phyloP scores from a whole-genome alignment of 2,888 invertebrate species.

The Heteropelma amictum region DNA sequence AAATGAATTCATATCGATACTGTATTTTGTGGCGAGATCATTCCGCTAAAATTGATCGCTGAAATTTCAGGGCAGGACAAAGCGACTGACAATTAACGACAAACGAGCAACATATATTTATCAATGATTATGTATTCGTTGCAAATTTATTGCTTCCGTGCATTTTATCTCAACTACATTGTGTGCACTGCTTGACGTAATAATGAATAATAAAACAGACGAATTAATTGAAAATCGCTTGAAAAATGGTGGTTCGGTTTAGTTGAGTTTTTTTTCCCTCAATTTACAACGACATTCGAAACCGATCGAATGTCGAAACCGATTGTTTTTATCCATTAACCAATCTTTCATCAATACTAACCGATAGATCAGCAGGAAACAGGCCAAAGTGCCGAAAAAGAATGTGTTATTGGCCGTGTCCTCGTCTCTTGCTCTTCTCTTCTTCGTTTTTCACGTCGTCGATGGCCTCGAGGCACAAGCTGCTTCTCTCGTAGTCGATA shows the following conservation, averaged over 20 bases:
- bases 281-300: too few species aligned
- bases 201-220: too few species aligned
- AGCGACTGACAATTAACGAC: conserved; percentile 5
- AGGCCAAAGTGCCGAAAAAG: conserved; percentile 63
- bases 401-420: conserved; percentile 59
- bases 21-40: background rate
- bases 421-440: conserved; percentile 13
- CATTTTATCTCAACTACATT: too few species aligned
- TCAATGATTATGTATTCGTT: background rate
- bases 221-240: too few species aligned
- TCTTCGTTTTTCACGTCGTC: conserved; percentile 42
- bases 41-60: conserved; percentile 14
- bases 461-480: conserved; percentile 58
- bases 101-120: background rate
- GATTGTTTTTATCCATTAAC: background rate
- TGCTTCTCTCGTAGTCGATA: conserved; percentile 62
- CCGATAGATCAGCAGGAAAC: conserved; percentile 66
- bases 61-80: background rate
- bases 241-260: too few species aligned
- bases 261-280: too few species aligned
- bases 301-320: too few species aligned
- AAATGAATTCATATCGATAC: background rate
- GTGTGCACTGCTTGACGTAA: too few species aligned
- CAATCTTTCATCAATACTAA: conserved; percentile 31
- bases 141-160: too few species aligned